Evolutionary conservation across 2,888 invertebrate genomes (phyloP).

Genomic region (Nephrotoma flavescens): DNA sequence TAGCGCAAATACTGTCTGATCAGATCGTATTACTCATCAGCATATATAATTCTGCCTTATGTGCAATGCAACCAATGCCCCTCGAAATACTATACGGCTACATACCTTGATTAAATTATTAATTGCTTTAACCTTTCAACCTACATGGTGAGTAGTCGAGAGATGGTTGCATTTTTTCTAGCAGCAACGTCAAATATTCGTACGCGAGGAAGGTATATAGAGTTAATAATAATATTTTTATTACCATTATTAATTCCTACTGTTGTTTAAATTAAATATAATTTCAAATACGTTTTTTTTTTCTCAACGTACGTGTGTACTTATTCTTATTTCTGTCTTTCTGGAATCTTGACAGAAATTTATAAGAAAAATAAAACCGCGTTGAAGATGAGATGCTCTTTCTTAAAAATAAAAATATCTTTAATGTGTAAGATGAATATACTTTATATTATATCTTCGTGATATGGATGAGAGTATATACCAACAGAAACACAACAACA

Average conservation of each 20-base stretch:
- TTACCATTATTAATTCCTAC: neutral
- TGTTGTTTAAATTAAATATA: neutral
- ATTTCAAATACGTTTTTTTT: neutral
- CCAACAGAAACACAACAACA: neutral
- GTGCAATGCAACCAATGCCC: too few species aligned
- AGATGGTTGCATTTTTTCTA: neutral
- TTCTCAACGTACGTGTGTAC: neutral
- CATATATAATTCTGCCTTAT: neutral
- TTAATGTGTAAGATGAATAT: neutral
- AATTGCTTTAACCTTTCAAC: neutral
- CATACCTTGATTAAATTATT: neutral
- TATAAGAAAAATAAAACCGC: neutral
- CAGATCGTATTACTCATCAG: neutral
- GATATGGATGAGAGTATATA: neutral
- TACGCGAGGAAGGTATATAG: neutral
- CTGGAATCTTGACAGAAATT: neutral
- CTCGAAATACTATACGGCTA: too few species aligned
- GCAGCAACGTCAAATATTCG: neutral
- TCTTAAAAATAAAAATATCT: neutral
- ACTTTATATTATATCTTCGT: neutral
- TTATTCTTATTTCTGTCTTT: neutral
- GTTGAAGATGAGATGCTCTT: neutral
- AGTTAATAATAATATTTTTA: neutral
- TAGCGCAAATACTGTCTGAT: neutral
- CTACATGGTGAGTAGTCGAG: neutral